These are phyloP conservation scores for Laticauda colubrina DNA, from an alignment of 2,113 vertebrate genomes.

Conservation along the genomic window DNA sequence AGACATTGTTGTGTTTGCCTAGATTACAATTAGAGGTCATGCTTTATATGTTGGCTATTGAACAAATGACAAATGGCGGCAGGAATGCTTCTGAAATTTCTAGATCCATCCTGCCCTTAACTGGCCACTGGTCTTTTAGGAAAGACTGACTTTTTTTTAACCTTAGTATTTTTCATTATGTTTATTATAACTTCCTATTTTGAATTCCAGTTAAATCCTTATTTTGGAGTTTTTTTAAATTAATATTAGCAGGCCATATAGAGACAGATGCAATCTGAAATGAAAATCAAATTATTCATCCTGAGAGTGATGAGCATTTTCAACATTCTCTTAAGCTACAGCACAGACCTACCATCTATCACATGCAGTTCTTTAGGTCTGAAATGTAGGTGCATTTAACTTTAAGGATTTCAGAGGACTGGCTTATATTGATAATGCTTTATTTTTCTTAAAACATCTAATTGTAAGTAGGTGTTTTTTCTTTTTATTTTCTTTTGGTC, in stretches of 20 bases:
- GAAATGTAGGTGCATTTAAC: slow-evolving; percentile 19
- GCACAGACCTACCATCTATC: background rate
- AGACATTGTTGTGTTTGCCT: background rate
- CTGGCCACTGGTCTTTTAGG: background rate
- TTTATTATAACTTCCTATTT: background rate
- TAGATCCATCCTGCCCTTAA: background rate
- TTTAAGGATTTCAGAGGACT: background rate
- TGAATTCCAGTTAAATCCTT: background rate
- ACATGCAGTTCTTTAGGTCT: slow-evolving; percentile 34
- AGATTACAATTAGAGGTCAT: background rate
- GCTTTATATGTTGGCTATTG: background rate
- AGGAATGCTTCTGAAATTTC: background rate
- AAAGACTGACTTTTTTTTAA: background rate
- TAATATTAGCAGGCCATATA: background rate
- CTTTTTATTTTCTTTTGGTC: background rate
- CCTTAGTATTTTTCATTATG: background rate
- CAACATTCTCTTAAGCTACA: slow-evolving; percentile 28
- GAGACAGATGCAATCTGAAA: background rate
- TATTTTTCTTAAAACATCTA: background rate
- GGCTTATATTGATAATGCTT: slow-evolving; percentile 6
- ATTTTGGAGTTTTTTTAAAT: background rate
- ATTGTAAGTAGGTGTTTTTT: background rate
- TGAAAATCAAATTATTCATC: background rate
- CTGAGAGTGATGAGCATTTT: slow-evolving; percentile 19
- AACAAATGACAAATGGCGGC: background rate